Evolutionary conservation across 2,797 vertebrate species (phyloP), one percentile per base, ranked within the genome.

Genomic region (Gymnothorax reevesii): DNA sequence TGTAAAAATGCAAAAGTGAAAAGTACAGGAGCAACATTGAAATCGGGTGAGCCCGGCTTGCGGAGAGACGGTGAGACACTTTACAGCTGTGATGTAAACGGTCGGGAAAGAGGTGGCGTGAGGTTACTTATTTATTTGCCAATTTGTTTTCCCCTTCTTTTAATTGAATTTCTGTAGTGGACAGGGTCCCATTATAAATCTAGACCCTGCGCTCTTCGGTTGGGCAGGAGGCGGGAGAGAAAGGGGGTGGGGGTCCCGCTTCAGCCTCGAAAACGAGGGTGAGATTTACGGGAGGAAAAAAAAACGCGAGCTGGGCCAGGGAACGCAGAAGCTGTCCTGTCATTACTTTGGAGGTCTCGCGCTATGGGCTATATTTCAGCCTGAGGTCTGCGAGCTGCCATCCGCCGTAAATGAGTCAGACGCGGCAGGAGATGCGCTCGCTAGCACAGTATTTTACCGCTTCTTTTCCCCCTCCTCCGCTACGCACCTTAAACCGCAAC

Each of bases 91-190:
- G 13, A 17, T 83, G 71, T 73, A 57, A 87, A 88, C 59, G 88
- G 87, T 27, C 13, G 73, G 83, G 83, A 17, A 33, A 52, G 73
- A 42, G 27, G 82, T 79, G 86, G 88, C 87, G 87, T 87, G 87
- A 33, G 85, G 88, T 73, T 89, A 86, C 87, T 87, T 88, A 84
- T 91, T 93, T 90, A 91, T 94, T 93, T 91, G 91, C 90, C 90
- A 90, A 91, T 94, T 94, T 93, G 93, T 93, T 92, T 92, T 87
- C 91, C 85, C 88, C 73, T 84, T 4, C 22, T 75, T 92, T 94
- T 95, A 94, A 95, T 95, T 94, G 92, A 93, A 95, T 94, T 94
- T 91, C 91, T 89, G 89, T 89, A 64, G 89, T 87, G 90, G 90
- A 89, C 84, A 57, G 0, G 79, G 88, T 82, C 83, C 57, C 3